phyloP scores from a whole-genome alignment of 2,797 vertebrate genomes.

The Rhabdophis nuchalis region DNA sequence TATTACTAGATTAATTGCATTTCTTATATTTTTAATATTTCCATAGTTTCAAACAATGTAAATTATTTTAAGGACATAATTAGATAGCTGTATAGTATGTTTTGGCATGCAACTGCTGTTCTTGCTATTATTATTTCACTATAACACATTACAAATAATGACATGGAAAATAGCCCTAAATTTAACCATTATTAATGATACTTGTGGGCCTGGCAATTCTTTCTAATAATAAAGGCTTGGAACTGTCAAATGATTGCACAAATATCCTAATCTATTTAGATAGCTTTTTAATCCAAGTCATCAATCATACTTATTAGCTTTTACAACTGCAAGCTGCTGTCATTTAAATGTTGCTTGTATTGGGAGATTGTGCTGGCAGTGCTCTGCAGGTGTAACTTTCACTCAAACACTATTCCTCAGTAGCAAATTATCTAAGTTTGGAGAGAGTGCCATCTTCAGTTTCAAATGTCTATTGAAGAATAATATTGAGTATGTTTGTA shows the following conservation, averaged over 20 bases:
- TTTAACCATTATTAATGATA: constrained; percentile 71
- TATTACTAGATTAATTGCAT: not conserved
- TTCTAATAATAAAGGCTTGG: constrained; percentile 78
- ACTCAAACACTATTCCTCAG: constrained; percentile 49
- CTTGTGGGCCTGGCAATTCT: constrained; percentile 57
- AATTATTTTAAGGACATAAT: not conserved
- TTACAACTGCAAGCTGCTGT: constrained; percentile 62
- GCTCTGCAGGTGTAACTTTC: constrained; percentile 71
- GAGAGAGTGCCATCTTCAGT: constrained; percentile 85
- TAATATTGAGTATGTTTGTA: not conserved
- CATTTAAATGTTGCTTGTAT: constrained; percentile 50
- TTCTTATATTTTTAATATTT: not conserved
- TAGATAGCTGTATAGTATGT: not conserved
- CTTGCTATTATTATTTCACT: constrained; percentile 2
- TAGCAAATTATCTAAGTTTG: constrained; percentile 47
- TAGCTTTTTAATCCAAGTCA: constrained; percentile 66
- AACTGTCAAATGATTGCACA: constrained; percentile 77
- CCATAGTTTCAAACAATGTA: not conserved
- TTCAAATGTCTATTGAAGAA: constrained; percentile 8
- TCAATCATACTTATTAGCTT: constrained; percentile 69
- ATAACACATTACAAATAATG: constrained; percentile 15
- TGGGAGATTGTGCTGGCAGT: constrained; percentile 65
- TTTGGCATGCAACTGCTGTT: not conserved
- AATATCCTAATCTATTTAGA: constrained; percentile 79
- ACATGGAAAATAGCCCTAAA: constrained; percentile 57